Conservation (phyloP, 2,113 vertebrate species). For the Chionomys nivalis region DNA sequence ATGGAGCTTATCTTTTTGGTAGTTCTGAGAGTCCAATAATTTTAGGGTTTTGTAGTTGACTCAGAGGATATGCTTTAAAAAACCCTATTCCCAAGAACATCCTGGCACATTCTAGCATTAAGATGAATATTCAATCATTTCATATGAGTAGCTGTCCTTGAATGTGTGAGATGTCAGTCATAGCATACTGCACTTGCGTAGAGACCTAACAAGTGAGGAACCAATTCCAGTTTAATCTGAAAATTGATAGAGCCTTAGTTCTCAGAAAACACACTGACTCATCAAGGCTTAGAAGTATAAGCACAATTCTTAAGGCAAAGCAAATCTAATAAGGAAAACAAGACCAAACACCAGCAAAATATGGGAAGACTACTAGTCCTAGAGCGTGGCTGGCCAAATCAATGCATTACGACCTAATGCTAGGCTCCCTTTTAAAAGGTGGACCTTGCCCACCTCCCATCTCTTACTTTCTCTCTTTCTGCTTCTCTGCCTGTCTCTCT, state of each 20-base stretch:
- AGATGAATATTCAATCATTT: background rate
- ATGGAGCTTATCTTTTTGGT: background rate
- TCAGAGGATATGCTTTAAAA: background rate
- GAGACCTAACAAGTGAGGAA: background rate
- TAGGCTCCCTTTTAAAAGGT: too few species aligned
- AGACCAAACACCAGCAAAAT: background rate
- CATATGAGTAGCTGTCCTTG: background rate
- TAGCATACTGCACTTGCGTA: background rate
- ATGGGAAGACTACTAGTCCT: background rate
- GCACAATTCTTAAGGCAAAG: background rate
- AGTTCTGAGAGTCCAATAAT: background rate
- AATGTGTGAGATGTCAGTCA: background rate
- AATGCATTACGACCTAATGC: background rate
- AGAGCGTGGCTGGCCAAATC: background rate
- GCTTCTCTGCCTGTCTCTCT: too few species aligned
- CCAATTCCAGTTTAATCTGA: background rate
- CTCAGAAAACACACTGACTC: background rate
- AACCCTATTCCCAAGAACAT: background rate
- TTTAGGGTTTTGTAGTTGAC: background rate
- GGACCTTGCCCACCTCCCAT: too few species aligned
- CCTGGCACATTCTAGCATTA: background rate
- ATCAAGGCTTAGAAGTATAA: background rate
- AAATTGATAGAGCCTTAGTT: background rate
- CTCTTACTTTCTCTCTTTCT: too few species aligned
- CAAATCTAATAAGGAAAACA: background rate